Percentiles rank a stretch among this genome's conserved stretches.
Conservation (phyloP, 2,888 invertebrate genomes). For the Metalampra italica region DNA sequence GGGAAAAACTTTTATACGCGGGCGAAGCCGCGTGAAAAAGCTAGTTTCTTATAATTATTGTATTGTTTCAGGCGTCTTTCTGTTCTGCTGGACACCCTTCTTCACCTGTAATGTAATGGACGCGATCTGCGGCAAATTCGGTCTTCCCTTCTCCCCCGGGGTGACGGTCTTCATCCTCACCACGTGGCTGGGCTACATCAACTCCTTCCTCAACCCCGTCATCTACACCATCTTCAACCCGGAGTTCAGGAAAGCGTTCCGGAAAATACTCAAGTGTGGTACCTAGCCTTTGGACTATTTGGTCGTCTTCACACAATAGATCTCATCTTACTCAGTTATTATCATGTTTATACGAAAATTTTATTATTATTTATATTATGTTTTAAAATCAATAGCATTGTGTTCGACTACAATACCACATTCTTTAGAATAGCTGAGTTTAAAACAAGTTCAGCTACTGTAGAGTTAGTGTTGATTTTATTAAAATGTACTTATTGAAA, state of each 20-base stretch:
- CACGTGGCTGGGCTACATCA: slow-evolving; percentile 99
- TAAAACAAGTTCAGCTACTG: not conserved
- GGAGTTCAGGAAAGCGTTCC: slow-evolving; percentile 98
- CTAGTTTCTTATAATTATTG: too few relatives aligned
- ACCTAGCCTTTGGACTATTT: slow-evolving; percentile 70
- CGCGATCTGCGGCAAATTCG: slow-evolving; percentile 94
- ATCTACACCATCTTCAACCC: slow-evolving; percentile 98
- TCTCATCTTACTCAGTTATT: slow-evolving; percentile 14
- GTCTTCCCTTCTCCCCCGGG: slow-evolving; percentile 87
- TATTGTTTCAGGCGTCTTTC: slow-evolving; percentile 90
- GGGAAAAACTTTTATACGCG: too few relatives aligned
- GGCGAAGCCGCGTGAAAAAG: too few relatives aligned
- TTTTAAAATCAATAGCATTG: too few relatives aligned
- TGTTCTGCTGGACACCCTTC: slow-evolving; percentile 99
- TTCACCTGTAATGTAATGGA: slow-evolving; percentile 99
- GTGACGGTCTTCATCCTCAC: slow-evolving; percentile 95
- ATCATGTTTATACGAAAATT: not conserved
- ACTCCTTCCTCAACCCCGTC: slow-evolving; percentile 94
- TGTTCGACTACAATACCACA: too few relatives aligned
- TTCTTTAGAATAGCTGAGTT: not conserved
- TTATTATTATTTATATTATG: too few relatives aligned
- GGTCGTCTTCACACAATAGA: slow-evolving; percentile 66
- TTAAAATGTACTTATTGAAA: too few relatives aligned
- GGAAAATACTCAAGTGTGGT: slow-evolving; percentile 90
- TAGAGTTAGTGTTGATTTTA: too few relatives aligned